Percentiles rank a stretch among this genome's conserved stretches.
Conservation (phyloP, 2,113 vertebrate species). For the Cebus imitator region DNA sequence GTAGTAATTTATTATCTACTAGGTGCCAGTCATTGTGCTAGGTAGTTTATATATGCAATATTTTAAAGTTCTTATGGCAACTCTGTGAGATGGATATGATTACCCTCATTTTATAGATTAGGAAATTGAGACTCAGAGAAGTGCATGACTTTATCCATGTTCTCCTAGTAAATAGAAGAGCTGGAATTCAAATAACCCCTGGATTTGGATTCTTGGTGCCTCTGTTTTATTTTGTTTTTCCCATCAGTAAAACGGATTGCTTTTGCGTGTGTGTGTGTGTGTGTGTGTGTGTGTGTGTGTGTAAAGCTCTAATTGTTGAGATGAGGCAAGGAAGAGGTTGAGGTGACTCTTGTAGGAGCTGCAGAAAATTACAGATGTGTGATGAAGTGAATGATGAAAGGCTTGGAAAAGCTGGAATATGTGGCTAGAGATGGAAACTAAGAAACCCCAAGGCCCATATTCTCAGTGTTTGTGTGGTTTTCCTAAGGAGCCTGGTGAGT, state of each 20-base stretch:
- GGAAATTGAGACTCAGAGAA: conserved; percentile 24
- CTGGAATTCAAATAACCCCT: neutral
- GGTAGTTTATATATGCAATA: neutral
- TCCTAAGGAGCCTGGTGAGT: neutral
- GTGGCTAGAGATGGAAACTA: neutral
- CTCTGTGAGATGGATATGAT: neutral
- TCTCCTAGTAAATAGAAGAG: neutral
- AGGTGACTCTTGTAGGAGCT: neutral
- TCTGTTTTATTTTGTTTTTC: neutral
- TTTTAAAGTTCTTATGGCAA: neutral
- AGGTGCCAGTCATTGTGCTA: neutral
- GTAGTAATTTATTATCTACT: neutral
- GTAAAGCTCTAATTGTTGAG: neutral
- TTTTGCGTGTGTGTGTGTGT: neutral
- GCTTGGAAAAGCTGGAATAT: neutral
- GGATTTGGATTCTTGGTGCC: neutral
- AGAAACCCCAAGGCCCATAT: neutral
- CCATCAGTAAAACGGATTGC: conserved; percentile 34
- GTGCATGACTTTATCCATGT: neutral
- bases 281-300: neutral
- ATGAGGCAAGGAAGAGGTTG: neutral
- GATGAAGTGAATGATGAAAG: neutral
- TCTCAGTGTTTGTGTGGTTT: neutral
- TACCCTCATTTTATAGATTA: conserved; percentile 36
- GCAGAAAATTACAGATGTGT: neutral